These are phyloP conservation scores for Dicyrtomina minuta DNA, from an alignment of 2,888 invertebrate species.

Conservation along the genomic window DNA sequence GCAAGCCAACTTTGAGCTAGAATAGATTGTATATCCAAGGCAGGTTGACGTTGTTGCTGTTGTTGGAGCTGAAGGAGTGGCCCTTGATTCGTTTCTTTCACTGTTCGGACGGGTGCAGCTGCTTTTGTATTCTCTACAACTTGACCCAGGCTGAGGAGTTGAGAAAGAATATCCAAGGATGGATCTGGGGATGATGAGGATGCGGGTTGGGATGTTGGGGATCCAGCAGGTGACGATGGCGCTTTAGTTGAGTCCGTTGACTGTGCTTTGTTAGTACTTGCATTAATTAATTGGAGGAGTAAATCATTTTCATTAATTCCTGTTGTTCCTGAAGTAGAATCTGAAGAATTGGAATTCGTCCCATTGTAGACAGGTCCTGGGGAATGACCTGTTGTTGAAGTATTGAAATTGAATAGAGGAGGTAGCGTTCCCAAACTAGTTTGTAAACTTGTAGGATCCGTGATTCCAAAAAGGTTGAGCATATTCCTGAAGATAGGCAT, in stretches of 20 bases:
- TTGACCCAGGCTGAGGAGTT: conserved; percentile 41
- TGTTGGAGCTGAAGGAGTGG: background rate
- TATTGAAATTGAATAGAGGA: background rate
- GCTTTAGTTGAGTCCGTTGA: background rate
- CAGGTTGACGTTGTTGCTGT: conserved; percentile 12
- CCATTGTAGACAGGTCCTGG: conserved; percentile 22
- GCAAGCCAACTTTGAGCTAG: conserved; percentile 22
- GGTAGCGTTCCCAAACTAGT: background rate
- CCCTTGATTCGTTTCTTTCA: background rate
- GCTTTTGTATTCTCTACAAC: conserved; percentile 49
- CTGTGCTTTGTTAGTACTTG: background rate
- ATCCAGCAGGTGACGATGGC: background rate
- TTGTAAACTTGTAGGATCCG: conserved; percentile 7
- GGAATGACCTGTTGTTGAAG: background rate
- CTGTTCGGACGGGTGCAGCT: conserved; percentile 60
- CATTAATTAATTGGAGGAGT: conserved; percentile 19
- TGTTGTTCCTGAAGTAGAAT: conserved; percentile 6
- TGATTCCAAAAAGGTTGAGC: conserved; percentile 31
- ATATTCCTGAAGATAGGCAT: conserved; percentile 33
- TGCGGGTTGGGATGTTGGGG: background rate
- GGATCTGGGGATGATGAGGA: conserved; percentile 32
- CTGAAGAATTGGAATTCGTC: conserved; percentile 7
- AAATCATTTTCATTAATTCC: background rate
- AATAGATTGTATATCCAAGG: conserved; percentile 29
- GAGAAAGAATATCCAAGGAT: conserved; percentile 44